These are phyloP conservation scores for Zosterops pallidus DNA, from an alignment of 2,113 vertebrate genomes.

Conservation along the genomic window DNA sequence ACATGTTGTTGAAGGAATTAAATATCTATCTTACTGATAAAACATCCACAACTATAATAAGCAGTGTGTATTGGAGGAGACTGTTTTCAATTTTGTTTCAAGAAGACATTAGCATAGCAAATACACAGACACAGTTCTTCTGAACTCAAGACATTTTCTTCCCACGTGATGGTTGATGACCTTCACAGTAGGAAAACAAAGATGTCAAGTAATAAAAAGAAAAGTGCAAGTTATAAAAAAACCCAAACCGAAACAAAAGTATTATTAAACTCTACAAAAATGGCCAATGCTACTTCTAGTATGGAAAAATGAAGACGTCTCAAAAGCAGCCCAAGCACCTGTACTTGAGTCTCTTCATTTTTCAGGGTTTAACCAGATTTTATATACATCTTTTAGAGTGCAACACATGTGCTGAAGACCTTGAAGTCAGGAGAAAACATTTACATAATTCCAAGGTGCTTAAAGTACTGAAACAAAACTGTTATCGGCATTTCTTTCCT, in stretches of 20 bases:
- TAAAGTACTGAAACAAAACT: background rate
- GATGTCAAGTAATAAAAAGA: background rate
- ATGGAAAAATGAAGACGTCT: background rate
- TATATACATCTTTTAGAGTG: background rate
- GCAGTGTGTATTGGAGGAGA: background rate
- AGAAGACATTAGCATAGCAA: background rate
- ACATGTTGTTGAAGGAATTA: background rate
- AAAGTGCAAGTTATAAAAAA: background rate
- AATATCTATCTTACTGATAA: background rate
- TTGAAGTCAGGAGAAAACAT: background rate
- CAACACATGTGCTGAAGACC: background rate
- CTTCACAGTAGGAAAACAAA: background rate
- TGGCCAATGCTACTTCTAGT: background rate
- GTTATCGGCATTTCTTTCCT: background rate
- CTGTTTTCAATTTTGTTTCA: background rate
- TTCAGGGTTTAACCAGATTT: background rate
- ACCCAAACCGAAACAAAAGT: background rate
- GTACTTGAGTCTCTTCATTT: background rate
- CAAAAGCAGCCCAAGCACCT: background rate
- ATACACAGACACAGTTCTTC: background rate
- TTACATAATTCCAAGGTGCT: background rate
- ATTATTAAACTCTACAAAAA: background rate
- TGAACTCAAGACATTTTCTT: background rate
- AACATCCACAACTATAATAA: background rate
- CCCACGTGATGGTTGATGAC: background rate